Conservation (phyloP, 2,113 vertebrate species). For the Bucco capensis region DNA sequence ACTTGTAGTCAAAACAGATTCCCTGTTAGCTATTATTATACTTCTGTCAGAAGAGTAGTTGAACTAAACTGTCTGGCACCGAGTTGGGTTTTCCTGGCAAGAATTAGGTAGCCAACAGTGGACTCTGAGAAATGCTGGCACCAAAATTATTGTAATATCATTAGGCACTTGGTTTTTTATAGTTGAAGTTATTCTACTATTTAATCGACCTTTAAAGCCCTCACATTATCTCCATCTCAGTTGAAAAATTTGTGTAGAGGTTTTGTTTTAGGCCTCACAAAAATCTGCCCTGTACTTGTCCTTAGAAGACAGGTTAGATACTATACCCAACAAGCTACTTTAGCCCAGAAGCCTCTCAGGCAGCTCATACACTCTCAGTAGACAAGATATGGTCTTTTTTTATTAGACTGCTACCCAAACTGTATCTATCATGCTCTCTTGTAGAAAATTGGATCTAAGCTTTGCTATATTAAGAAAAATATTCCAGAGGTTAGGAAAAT, state of each 20-base stretch:
- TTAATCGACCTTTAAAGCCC: not conserved
- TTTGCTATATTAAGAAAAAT: not conserved
- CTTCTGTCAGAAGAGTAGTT: constrained; percentile 6
- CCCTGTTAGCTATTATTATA: constrained; percentile 5
- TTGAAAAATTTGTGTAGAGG: not conserved
- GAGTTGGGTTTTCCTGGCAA: not conserved
- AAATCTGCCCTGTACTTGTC: not conserved
- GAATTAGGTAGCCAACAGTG: not conserved
- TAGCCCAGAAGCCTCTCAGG: not conserved
- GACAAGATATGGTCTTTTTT: not conserved
- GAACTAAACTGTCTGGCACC: constrained; percentile 14
- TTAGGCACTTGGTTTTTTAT: not conserved
- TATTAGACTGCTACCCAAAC: not conserved
- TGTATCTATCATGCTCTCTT: not conserved
- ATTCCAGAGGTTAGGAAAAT: not conserved
- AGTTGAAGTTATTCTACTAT: not conserved
- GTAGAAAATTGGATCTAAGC: not conserved
- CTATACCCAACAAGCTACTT: not conserved
- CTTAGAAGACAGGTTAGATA: not conserved
- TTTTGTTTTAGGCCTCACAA: not conserved
- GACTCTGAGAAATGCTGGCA: constrained; percentile 4
- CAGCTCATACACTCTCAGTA: not conserved
- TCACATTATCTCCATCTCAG: not conserved
- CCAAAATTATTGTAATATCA: not conserved
- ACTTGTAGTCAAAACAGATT: constrained; percentile 53